Evolutionary conservation across 30 jellyfish, hydroid and myxozoan genomes (phyloP).

Genomic region (Calvadosia cruxmelitensis): DNA sequence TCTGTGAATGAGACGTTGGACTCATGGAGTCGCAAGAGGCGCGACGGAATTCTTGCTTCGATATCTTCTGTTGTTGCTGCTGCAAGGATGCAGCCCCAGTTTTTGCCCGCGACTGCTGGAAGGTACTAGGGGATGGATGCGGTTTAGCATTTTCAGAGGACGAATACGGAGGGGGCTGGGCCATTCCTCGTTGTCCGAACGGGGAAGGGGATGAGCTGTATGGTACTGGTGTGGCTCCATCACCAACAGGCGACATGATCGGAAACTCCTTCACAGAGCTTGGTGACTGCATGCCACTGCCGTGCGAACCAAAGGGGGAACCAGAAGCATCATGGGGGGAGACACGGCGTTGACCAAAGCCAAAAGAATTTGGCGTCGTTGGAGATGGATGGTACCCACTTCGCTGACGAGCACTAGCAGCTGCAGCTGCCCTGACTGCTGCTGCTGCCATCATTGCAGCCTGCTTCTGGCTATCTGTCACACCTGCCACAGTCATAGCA

Average conservation of each 20-base stretch:
- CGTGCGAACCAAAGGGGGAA: conserved; percentile 62
- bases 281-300: conserved; percentile 47
- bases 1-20: background rate
- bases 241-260: conserved; percentile 48
- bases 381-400: conserved; percentile 58
- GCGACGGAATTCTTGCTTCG: background rate
- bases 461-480: background rate
- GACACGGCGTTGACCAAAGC: conserved; percentile 44
- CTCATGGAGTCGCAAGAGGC: background rate
- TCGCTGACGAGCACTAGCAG: conserved; percentile 73
- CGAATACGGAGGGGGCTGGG: conserved; percentile 59
- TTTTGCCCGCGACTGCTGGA: conserved; percentile 14
- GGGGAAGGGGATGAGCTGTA: conserved; percentile 57
- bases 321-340: conserved; percentile 34
- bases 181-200: conserved; percentile 56
- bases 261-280: conserved; percentile 37
- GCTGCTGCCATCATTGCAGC: conserved; percentile 98
- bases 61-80: background rate
- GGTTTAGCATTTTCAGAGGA: conserved; percentile 29
- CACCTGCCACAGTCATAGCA: no score
- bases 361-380: conserved; percentile 32
- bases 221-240: conserved; percentile 28
- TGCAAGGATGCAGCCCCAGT: conserved; percentile 20
- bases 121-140: conserved; percentile 22
- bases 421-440: conserved; percentile 90